A percentile compares a stretch with the other conserved stretches of the same genome.
These are phyloP conservation scores for Malurus cyaneus DNA, from an alignment of 2,113 vertebrate genomes.

Conservation along the genomic window DNA sequence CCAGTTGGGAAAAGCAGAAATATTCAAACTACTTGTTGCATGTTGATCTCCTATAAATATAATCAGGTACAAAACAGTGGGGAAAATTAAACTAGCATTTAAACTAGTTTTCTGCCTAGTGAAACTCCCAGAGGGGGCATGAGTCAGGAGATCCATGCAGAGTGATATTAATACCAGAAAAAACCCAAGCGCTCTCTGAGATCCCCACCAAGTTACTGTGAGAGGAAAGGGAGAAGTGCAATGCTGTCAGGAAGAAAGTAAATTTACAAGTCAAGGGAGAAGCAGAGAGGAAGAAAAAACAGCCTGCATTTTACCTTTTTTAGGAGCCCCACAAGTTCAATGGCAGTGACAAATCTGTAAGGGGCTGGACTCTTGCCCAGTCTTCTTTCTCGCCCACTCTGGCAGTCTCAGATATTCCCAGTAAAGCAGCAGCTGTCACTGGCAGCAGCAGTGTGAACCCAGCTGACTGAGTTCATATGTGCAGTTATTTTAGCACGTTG, in stretches of 20 bases:
- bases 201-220: background rate
- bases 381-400: background rate
- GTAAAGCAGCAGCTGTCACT: conserved; percentile 21
- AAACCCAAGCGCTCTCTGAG: background rate
- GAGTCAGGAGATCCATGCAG: background rate
- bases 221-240: background rate
- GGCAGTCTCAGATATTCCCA: background rate
- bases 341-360: background rate
- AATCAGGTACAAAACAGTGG: background rate
- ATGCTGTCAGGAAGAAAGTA: background rate
- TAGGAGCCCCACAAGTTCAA: background rate
- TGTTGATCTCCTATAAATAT: background rate
- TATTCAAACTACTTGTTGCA: background rate
- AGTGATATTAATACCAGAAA: background rate
- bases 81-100: background rate
- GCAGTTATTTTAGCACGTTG: conserved; percentile 12
- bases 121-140: background rate
- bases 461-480: background rate
- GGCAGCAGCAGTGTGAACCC: conserved; percentile 8
- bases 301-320: background rate
- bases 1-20: background rate
- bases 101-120: background rate
- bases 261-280: background rate
- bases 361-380: background rate
- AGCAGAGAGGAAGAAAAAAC: background rate